A percentile compares a stretch with the other conserved stretches of the same genome.
These are phyloP conservation scores for Diabrotica undecimpunctata DNA, from an alignment of 1,140 invertebrate species.

Conservation along the genomic window DNA sequence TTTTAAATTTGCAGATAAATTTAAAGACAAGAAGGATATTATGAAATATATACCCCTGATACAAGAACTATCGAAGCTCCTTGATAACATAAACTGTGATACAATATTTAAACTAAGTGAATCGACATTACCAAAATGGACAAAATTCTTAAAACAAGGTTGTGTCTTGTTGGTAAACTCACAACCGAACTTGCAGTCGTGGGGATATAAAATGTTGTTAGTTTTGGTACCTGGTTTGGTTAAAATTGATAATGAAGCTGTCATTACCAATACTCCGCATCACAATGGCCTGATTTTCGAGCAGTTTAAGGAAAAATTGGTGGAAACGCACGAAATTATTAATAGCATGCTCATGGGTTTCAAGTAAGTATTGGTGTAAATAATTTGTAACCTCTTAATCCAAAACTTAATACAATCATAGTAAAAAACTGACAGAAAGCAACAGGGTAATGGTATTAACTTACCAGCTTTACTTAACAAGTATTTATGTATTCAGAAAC, in stretches of 20 bases:
- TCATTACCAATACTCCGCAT: constrained; percentile 43
- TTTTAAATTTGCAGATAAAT: constrained; percentile 33
- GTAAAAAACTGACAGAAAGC: no score
- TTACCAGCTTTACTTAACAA: no score
- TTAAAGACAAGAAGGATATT: constrained; percentile 20
- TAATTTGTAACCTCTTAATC: no score
- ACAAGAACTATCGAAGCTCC: constrained; percentile 45
- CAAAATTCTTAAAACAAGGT: constrained; percentile 38
- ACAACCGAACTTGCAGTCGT: constrained; percentile 48
- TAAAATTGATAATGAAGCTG: constrained; percentile 47
- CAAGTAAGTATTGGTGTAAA: constrained; percentile 52
- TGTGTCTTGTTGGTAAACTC: constrained; percentile 39
- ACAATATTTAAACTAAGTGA: constrained; percentile 39
- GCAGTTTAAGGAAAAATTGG: constrained; percentile 54
- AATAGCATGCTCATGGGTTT: constrained; percentile 54
- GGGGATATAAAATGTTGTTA: constrained; percentile 49
- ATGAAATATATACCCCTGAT: constrained; percentile 35
- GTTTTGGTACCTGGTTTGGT: constrained; percentile 47
- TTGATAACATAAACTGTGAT: constrained; percentile 38
- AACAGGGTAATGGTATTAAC: no score
- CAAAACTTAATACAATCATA: no score
- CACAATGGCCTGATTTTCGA: constrained; percentile 48
- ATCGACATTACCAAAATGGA: constrained; percentile 39
- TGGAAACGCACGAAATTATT: constrained; percentile 51
- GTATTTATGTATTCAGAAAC: no score